These are phyloP conservation scores for Gila robusta DNA, from an alignment of 2,797 vertebrate genomes.

Conservation along the genomic window DNA sequence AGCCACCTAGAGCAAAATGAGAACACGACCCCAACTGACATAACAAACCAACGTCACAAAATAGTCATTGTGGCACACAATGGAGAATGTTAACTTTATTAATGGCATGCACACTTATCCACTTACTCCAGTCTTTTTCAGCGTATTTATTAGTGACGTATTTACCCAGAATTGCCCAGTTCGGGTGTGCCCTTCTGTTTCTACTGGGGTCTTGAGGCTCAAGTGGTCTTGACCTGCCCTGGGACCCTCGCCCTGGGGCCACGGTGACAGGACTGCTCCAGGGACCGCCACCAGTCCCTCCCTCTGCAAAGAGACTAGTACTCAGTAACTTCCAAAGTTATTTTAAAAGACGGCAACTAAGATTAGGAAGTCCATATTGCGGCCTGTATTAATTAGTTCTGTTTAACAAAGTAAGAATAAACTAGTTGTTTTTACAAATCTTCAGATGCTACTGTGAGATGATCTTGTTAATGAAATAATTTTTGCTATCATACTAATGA, in stretches of 20 bases:
- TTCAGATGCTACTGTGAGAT: constrained; percentile 8
- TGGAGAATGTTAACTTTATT: constrained; percentile 14
- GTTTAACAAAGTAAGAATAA: background rate
- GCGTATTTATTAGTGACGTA: constrained; percentile 47
- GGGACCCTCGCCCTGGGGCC: constrained; percentile 69
- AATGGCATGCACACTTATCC: constrained; percentile 25
- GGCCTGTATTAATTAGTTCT: background rate
- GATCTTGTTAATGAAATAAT: background rate
- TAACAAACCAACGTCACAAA: background rate
- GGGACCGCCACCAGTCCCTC: constrained; percentile 67
- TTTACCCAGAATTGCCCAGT: constrained; percentile 82
- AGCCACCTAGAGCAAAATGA: background rate
- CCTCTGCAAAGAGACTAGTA: constrained; percentile 79
- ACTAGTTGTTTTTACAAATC: background rate
- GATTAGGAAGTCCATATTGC: background rate
- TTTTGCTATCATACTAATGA: background rate
- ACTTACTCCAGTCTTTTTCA: constrained; percentile 32
- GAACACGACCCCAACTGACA: background rate
- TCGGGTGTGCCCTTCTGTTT: constrained; percentile 83
- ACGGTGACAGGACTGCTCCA: constrained; percentile 71
- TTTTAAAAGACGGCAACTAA: constrained; percentile 7
- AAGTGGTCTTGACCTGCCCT: constrained; percentile 53
- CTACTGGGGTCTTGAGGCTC: constrained; percentile 78
- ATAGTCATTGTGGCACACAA: background rate
- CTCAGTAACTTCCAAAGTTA: constrained; percentile 67